Evolutionary conservation across 2,888 invertebrate genomes (phyloP), one percentile per base, ranked within the genome.

Genomic region (Cecidostiba fungosa): DNA sequence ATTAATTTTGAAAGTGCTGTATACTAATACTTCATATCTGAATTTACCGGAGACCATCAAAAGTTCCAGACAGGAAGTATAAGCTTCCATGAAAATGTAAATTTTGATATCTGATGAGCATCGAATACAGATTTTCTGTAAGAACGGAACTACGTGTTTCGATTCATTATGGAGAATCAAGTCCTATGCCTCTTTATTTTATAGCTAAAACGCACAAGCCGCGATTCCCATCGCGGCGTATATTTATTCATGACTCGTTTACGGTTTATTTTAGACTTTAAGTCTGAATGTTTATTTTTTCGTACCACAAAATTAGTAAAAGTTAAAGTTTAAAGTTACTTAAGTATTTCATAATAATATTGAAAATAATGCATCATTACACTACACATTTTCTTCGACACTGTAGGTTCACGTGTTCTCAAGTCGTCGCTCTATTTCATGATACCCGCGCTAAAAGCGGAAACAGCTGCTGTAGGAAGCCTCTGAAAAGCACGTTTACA

Each of bases 71-170:
- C 73, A 50, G 85, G 72, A 85, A 81, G 59, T 50, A 6, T 32
- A 10, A 50, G 62, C 26, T 14, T 5, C 8, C 23, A 77, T 72
- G 14, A 74, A 80, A 81, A 85, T 77, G 62, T 66, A 85, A 85
- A 85, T 80, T 80, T 43, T 4, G 4, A 36, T 69, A 43, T 43
- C 23, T 43, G 36, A 59, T 43, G 36, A 59, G 23, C 19, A n/a
- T 36, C 10, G 77, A 77, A 85, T 85, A 81, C 70, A 29, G 26
- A 85, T 59, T 85, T 77, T 59, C 26, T 72, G 66, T 43, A 47
- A 77, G 47, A 47, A 54, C n/a, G 69, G 43, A n/a, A 29, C 23
- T 10, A 29, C 77, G 80, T 85, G 81, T 23, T 82, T 62, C 10
- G 77, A 81, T 81, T 78, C 39, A 54, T 54, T 70, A 82, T 69